Base-by-base conservation (phyloP, 2,113 vertebrate species). In the Halcyon senegalensis region DNA sequence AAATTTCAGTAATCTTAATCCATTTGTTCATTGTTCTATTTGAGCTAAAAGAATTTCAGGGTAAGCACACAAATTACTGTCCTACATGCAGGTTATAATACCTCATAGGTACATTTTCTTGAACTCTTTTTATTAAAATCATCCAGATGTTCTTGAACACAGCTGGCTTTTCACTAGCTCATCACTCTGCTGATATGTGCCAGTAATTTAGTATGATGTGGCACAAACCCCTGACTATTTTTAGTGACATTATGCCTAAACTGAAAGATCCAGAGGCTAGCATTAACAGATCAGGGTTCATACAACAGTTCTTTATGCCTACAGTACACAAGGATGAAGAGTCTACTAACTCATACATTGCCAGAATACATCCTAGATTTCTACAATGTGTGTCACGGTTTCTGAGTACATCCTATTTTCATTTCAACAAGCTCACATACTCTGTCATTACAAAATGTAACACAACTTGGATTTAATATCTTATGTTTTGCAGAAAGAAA, bases 111-210 rank as follows among this genome's bases (percentile, higher is more conserved):
- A 44, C 39, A 68, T 94, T 94, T 97, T 94, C 80, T 94, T 93
- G 46, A 96, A 75, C 46, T 80, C 9, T 59, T 59, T 24, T 59
- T 80, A 63, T 76, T 94, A 84, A 97, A 93, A 73, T 74, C 5
- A 82, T 53, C 62, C 95, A 96, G 90, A 94, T 96, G 76, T 96
- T 96, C 91, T 82, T 91, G 66, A 96, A 69, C 68, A 81, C 70
- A 92, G 64, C 12, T 90, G 39, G 23, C n/a, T 95, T 94, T 75
- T 95, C 56, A 58, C 43, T 41, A 81, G 25, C 30, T 60, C 77
- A 91, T 92, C 90, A 75, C 51, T 96, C 93, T 41, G 5, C 51
- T 81, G 92, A 76, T 72, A 92, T 90, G 37, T 84, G 56, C 46
- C 25, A 17, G 91, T 95, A 94, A 90, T 76, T 94, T 95, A 96